Evolutionary conservation across 2,797 vertebrate species (phyloP), one percentile per base, ranked within the genome.

Genomic region (Delichon dasypus): DNA sequence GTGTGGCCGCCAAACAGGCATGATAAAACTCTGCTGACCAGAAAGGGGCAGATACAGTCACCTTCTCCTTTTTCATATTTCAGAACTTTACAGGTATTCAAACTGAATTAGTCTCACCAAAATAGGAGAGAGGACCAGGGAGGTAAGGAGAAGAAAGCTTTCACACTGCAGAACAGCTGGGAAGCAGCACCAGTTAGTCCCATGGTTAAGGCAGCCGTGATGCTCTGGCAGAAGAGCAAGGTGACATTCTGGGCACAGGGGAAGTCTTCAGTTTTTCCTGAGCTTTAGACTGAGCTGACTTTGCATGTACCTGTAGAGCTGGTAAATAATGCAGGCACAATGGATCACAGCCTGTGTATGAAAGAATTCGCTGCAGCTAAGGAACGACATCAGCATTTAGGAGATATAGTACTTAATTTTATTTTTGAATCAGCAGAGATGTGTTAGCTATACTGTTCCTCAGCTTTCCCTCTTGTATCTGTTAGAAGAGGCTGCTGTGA

Each of bases 111-210:
- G 18, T 55, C 36, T 50, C 21, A n/a, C 36, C 27, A 42, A 75
- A 93, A 61, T 1, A 34, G 7, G 23, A 57, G 50, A 74, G 22
- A 32, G 7, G 23, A n/a, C 5, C 50, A 48, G 16, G 5, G 19
- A 75, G 23, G 34, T 30, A 57, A 58, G 42, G 19, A 57, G 32
- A 29, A 47, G 26, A 84, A 76, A 30, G 8, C 0, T 0, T 17
- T 85, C 27, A 18, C 10, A 5, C 12, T 60, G 58, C 12, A 36
- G 55, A 64, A 45, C 6, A 66, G 10, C 17, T 50, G 22, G 79
- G 26, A 55, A 88, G 15, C 5, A 64, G 9, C 16, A 10, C 7
- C 45, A 19, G 20, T 32, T 22, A 57, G n/a, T 44, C 2, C 23
- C 20, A 6, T 20, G 36, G 16, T 10, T 87, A 51, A 60, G 50